Conservation (phyloP, 2,888 invertebrate genomes). For the Drosophila nigricruria region DNA sequence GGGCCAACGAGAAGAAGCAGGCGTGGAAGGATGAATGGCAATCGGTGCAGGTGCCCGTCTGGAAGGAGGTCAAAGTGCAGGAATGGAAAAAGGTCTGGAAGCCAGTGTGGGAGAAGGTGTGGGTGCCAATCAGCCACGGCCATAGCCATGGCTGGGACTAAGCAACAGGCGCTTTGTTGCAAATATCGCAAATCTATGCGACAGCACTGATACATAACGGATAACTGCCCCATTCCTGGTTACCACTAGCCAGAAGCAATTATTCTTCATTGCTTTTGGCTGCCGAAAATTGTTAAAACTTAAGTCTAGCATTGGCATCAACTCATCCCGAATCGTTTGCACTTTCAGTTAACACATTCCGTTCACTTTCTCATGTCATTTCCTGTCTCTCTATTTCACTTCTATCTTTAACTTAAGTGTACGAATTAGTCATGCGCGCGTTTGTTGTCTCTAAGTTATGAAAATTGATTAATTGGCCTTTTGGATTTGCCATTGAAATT, state of each 20-base stretch:
- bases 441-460: slow-evolving; percentile 75
- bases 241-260: slow-evolving; percentile 6
- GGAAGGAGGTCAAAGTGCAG: slow-evolving; percentile 89
- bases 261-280: background rate
- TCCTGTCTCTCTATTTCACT: background rate
- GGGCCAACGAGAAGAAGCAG: slow-evolving; percentile 89
- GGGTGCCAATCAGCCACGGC: slow-evolving; percentile 88
- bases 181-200: slow-evolving; percentile 61
- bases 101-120: slow-evolving; percentile 93
- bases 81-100: slow-evolving; percentile 94
- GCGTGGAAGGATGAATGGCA: slow-evolving; percentile 90
- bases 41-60: slow-evolving; percentile 90
- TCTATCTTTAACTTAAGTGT: slow-evolving; percentile 69
- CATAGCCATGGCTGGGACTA: slow-evolving; percentile 84
- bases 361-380: background rate
- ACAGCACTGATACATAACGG: slow-evolving; percentile 79
- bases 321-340: slow-evolving; percentile 37
- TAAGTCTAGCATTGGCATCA: slow-evolving; percentile 39
- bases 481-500: slow-evolving; percentile 60
- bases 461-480: slow-evolving; percentile 44
- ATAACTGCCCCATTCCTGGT: slow-evolving; percentile 55
- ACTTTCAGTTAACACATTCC: slow-evolving; percentile 35
- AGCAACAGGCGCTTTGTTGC: slow-evolving; percentile 13
- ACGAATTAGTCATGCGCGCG: slow-evolving; percentile 83
- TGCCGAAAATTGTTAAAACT: slow-evolving; percentile 38